Conservation (phyloP, 1,140 invertebrate genomes). For the Drosophila equinoxialis region DNA sequence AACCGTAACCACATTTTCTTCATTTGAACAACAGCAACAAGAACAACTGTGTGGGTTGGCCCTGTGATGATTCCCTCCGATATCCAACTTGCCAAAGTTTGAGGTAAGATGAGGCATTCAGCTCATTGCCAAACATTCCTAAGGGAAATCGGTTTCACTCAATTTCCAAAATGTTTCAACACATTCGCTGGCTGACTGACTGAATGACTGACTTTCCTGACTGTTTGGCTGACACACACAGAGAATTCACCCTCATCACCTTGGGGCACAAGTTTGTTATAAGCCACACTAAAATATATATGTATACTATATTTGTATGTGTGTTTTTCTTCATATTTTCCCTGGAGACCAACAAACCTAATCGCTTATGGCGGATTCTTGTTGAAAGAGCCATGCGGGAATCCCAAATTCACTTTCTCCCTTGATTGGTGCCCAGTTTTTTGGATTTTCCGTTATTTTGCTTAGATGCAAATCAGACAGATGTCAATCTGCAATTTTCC, state of each 20-base stretch:
- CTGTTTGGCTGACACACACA: background rate
- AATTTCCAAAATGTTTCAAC: constrained; percentile 71
- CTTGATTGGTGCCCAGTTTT: constrained; percentile 25
- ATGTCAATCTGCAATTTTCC: constrained; percentile 72
- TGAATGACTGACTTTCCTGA: background rate
- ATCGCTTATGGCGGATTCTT: constrained; percentile 69
- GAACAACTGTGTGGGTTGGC: constrained; percentile 52
- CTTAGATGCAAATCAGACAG: constrained; percentile 71
- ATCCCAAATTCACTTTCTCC: constrained; percentile 44
- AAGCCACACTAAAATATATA: background rate
- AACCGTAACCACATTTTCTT: constrained; percentile 82
- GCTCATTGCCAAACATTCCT: constrained; percentile 48
- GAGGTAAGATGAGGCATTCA: constrained; percentile 50
- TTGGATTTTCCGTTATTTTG: background rate
- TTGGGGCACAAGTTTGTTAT: constrained; percentile 9
- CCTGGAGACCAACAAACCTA: constrained; percentile 77
- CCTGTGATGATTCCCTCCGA: constrained; percentile 37
- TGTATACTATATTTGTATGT: background rate
- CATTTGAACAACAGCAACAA: constrained; percentile 55
- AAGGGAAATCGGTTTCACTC: constrained; percentile 78
- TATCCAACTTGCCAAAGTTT: constrained; percentile 59
- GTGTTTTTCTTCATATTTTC: constrained; percentile 28
- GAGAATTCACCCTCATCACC: constrained; percentile 6
- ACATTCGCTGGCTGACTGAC: constrained; percentile 26
- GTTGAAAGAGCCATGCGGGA: constrained; percentile 69